Evolutionary conservation across 2,113 vertebrate genomes (phyloP).

Genomic region (Archocentrus centrarchus): DNA sequence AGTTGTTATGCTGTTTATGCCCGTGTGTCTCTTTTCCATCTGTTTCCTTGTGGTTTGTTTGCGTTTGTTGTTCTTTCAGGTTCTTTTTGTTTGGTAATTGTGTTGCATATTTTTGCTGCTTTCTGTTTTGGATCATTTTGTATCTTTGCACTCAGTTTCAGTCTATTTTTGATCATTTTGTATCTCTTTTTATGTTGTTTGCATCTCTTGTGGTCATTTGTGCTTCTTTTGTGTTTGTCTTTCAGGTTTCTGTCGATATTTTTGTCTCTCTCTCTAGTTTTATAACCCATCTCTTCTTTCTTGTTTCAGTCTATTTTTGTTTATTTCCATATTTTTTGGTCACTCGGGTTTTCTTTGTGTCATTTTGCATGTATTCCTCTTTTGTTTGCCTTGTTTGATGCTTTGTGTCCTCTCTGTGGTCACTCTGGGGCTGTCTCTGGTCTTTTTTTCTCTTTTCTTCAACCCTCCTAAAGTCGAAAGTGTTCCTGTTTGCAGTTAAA

Average conservation of each 20-base stretch:
- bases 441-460: neutral
- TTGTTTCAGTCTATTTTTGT: neutral
- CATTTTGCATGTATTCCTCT: neutral
- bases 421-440: neutral
- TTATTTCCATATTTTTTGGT: neutral
- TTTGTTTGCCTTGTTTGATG: neutral
- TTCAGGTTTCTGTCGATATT: neutral
- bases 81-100: neutral
- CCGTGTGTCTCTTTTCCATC: neutral
- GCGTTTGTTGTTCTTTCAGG: neutral
- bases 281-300: neutral
- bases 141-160: neutral
- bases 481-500: neutral
- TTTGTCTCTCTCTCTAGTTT: neutral
- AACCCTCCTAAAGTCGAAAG: neutral
- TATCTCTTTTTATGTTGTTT: neutral
- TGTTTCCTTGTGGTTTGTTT: neutral
- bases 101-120: neutral
- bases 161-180: neutral
- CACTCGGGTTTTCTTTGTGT: neutral
- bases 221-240: neutral
- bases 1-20: neutral
- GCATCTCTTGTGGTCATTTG: no score
- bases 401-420: neutral
- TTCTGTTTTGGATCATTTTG: neutral